These are phyloP conservation scores for Pseudomyrmex concolor DNA, from an alignment of 1,140 invertebrate species.

Conservation along the genomic window DNA sequence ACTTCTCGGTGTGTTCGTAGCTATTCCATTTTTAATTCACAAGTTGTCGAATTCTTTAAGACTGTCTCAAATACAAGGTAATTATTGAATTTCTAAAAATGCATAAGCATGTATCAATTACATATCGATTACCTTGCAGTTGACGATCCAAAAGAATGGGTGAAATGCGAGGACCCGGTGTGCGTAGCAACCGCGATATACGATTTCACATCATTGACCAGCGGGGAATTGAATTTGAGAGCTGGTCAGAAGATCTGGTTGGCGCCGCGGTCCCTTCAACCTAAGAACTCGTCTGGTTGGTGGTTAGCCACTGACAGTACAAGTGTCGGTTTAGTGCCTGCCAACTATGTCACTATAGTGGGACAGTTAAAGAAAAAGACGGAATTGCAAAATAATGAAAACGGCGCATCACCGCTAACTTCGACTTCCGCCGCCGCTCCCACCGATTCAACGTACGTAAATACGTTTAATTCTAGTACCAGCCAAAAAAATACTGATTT, in stretches of 20 bases:
- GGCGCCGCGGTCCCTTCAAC: slow-evolving; percentile 93
- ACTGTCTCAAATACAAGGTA: slow-evolving; percentile 83
- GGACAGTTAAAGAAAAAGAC: slow-evolving; percentile 79
- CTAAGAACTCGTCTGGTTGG: slow-evolving; percentile 90
- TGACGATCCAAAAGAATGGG: slow-evolving; percentile 80
- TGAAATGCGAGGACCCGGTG: slow-evolving; percentile 88
- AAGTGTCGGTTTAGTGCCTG: slow-evolving; percentile 91
- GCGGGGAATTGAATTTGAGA: slow-evolving; percentile 91
- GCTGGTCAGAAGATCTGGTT: slow-evolving; percentile 92
- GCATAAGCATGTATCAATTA: not conserved
- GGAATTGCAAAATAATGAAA: slow-evolving; percentile 49
- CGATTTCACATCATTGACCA: slow-evolving; percentile 90
- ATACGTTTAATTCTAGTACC: not conserved
- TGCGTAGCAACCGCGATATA: slow-evolving; percentile 90
- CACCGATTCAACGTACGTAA: not conserved
- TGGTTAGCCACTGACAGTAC: slow-evolving; percentile 90
- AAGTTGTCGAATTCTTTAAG: slow-evolving; percentile 88
- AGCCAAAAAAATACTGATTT: slow-evolving; percentile 19
- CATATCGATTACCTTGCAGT: slow-evolving; percentile 31
- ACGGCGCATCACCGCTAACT: not conserved
- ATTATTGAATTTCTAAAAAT: not conserved
- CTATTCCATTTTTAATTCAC: slow-evolving; percentile 96
- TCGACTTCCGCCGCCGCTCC: not conserved
- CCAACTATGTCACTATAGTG: slow-evolving; percentile 89
- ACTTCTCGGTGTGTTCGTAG: slow-evolving; percentile 94